Base-by-base conservation (phyloP, 2,797 vertebrate genomes). In the Hippopotamyrus pictus region DNA sequence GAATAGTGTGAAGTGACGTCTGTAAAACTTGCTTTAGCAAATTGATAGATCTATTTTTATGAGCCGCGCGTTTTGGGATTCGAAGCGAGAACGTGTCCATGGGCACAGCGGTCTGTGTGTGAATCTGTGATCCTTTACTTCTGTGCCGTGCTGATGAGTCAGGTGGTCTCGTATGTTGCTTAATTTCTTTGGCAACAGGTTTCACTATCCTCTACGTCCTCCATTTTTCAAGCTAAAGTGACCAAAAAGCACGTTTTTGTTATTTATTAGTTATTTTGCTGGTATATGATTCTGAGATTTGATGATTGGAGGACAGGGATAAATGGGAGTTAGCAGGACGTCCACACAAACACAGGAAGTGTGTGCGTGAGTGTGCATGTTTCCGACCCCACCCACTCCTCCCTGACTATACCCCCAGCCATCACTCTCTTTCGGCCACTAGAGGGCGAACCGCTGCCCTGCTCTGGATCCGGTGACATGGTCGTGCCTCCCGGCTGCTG, bases 1-100 rank as follows among this genome's bases (percentile, higher is more conserved):
- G n/a, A 51, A 11, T 41, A 87, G 33, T 1, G 14, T 41, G 37
- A 79, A 37, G 37, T 44, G 37, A 79, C 12, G 6, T 17, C 73
- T 79, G 73, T 79, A 17, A 79, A 79, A 79, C 73, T 79, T 79
- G 73, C 73, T 79, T 79, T 79, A 44, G 82, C 22, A 84, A 84
- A 50, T 50, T 84, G 82, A 46, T 50, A 25, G 82, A 46, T 84
- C 76, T 82, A 44, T 84, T 84, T 65, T 65, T 44, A 88, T 29
- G 19, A 54, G 53, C 9, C 33, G 17, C 9, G n/a, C 19, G 25
- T 48, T 46, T 22, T 25, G 41, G 82, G 82, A 73, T 76, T n/a
- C 5, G 51, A 53, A 11, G 25, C 3, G 29, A 69, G 44, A 69
- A 79, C 1, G 86, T 51, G 46, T 82, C 8, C 59, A 25, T 86